Evolutionary conservation across 2,888 invertebrate species (phyloP), one percentile per base, ranked within the genome.

Genomic region (Limnephilus lunatus): DNA sequence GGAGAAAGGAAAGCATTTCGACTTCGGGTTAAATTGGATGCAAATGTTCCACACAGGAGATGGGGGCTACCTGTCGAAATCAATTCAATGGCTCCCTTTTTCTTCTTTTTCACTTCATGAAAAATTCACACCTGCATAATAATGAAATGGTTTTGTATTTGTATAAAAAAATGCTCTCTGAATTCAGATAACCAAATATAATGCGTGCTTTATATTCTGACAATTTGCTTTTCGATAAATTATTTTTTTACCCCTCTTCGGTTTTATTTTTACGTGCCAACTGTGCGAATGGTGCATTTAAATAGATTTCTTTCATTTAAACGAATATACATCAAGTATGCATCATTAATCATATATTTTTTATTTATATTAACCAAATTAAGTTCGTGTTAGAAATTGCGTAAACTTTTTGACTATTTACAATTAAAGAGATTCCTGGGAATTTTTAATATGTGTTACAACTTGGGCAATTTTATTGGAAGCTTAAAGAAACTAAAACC

Each of bases 81-180:
- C 68, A n/a, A 68, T 68, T 68, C 25, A 68, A 68, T 68, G 68
- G 25, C 68, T 25, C 68, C 7, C 7, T 68, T 68, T 68, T 68
- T 25, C 15, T 25, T 53, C 19, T 25, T 19, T 39, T 68, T n/a
- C 68, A 25, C 25, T 68, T 68, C 25, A 68, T n/a, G 68, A 68
- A 68, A 68, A 68, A 68, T 68, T 68, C 68, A 68, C 68, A 68
- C 68, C 68, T 68, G 68, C 68, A 68, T 68, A 68, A 68, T 68
- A 68, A 68, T 68, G 68, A 68, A 68, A 68, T 68, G 68, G 9
- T 68, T 68, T 68, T 68, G 68, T 68, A 68, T 68, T 68, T 19
- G 9, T 68, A 25, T n/a, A 68, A 68, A 68, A 25, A 68, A 68
- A 68, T 25, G 25, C 25, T 9, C 9, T 25, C 68, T n/a, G 68